Percentiles rank a stretch among this genome's conserved stretches.
Conservation (phyloP, 2,888 invertebrate species). For the Congeria kusceri region DNA sequence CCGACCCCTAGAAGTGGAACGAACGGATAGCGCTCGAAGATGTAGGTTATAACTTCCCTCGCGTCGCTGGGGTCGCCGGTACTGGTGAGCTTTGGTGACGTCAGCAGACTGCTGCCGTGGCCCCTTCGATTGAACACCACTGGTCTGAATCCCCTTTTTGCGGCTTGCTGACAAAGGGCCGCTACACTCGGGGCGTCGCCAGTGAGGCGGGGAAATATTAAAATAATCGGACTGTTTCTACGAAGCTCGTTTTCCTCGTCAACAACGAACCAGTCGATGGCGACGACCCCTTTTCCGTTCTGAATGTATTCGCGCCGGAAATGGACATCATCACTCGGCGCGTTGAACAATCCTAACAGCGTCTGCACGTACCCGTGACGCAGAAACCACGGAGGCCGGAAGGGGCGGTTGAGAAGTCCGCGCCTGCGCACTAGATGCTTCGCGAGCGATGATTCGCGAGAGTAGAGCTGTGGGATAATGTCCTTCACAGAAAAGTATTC, state of each 20-base stretch:
- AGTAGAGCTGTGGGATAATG: conserved; percentile 70
- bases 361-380: conserved; percentile 79
- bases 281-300: conserved; percentile 79
- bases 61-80: conserved; percentile 80
- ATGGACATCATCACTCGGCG: conserved; percentile 48
- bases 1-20: conserved; percentile 76
- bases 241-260: conserved; percentile 53
- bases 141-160: conserved; percentile 71
- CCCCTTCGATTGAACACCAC: conserved; percentile 82
- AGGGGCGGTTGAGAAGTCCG: conserved; percentile 69
- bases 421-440: conserved; percentile 74
- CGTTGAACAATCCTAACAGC: conserved; percentile 61
- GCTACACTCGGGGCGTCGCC: conserved; percentile 73
- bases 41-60: conserved; percentile 78
- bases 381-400: conserved; percentile 71
- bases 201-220: conserved; percentile 78
- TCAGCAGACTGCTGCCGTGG: conserved; percentile 77
- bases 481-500: conserved; percentile 7
- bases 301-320: conserved; percentile 80
- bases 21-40: conserved; percentile 71
- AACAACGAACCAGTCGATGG: conserved; percentile 80
- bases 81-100: conserved; percentile 79
- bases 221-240: conserved; percentile 68
- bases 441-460: conserved; percentile 78
- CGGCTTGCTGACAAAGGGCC: conserved; percentile 65